Percentiles rank a stretch among this genome's conserved stretches.
Evolutionary conservation across 2,113 vertebrate genomes (phyloP).

Genomic region (Morone chrysops): DNA sequence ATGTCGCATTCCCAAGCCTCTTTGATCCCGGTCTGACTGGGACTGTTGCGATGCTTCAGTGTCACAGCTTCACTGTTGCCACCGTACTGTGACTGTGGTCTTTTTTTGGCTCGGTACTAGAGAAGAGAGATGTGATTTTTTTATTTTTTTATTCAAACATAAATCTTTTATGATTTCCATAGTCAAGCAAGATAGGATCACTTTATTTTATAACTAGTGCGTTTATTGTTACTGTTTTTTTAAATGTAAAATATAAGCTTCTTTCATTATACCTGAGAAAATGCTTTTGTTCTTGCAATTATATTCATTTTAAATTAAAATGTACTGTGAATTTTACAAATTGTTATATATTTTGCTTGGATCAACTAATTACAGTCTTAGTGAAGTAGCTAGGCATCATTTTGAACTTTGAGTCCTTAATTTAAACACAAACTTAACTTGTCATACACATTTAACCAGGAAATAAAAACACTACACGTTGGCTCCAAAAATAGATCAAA

Average conservation of each 20-base stretch:
- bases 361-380: not conserved
- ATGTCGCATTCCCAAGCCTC: constrained; percentile 51
- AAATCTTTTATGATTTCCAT: no score
- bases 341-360: not conserved
- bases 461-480: not conserved
- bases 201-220: no score
- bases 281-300: not conserved
- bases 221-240: no score
- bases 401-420: not conserved
- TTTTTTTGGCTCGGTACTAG: not conserved
- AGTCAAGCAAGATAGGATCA: no score
- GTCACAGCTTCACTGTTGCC: constrained; percentile 8
- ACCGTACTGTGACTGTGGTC: not conserved
- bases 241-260: not conserved
- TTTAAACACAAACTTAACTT: not conserved
- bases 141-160: not conserved
- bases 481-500: not conserved
- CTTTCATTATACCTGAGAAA: not conserved
- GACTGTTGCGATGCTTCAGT: not conserved
- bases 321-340: not conserved
- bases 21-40: constrained; percentile 62
- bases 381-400: not conserved
- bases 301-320: not conserved
- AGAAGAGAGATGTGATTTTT: not conserved
- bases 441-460: not conserved